These are phyloP conservation scores for Pangasius larnaudii DNA, from an alignment of 2,797 vertebrate species.

Conservation along the genomic window DNA sequence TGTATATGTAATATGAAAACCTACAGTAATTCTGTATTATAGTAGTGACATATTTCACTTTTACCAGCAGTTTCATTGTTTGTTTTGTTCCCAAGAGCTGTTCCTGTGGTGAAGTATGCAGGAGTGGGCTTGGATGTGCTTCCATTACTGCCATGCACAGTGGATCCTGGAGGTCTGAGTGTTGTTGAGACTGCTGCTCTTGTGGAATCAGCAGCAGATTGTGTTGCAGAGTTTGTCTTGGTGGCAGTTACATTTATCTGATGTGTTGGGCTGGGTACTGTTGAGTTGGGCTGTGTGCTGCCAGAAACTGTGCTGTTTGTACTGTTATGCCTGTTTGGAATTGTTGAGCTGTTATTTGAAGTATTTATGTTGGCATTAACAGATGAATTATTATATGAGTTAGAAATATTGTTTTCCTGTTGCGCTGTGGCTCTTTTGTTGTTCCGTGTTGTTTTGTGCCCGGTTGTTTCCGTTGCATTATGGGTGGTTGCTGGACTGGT, in stretches of 20 bases:
- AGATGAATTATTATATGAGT: constrained; percentile 27
- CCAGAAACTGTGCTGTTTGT: not conserved
- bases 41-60: not conserved
- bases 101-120: constrained; percentile 22
- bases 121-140: constrained; percentile 46
- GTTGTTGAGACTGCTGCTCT: constrained; percentile 25
- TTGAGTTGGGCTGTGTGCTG: not conserved
- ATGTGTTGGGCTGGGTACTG: constrained; percentile 6
- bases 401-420: constrained; percentile 37
- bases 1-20: not conserved
- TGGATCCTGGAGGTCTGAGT: constrained; percentile 38
- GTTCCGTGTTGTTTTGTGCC: constrained; percentile 6
- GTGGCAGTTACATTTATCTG: constrained; percentile 25
- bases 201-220: constrained; percentile 9
- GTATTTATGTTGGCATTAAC: constrained; percentile 25
- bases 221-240: constrained; percentile 13
- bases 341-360: not conserved
- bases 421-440: not conserved
- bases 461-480: not conserved
- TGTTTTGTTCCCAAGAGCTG: constrained; percentile 19
- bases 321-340: not conserved
- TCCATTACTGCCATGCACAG: constrained; percentile 44
- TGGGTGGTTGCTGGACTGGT: constrained; percentile 14
- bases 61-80: constrained; percentile 30
- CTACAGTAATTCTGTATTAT: constrained; percentile 31